Evolutionary conservation across 23 tunicate genomes (phyloP).

Genomic region (Clavelina lepadiformis): DNA sequence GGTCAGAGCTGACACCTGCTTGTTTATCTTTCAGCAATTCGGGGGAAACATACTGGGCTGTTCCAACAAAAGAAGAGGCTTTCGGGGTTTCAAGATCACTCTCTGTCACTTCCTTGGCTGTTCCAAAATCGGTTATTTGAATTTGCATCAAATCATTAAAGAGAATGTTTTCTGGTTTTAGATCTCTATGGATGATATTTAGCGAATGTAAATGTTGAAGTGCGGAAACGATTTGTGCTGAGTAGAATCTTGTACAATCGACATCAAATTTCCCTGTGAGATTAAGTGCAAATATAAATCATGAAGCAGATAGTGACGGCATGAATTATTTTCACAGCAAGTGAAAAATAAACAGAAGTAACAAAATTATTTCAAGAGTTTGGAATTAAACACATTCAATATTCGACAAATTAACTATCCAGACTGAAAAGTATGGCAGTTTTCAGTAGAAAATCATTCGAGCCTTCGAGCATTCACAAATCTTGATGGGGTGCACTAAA

Average conservation of each 20-base stretch:
- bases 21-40: slow-evolving; percentile 91
- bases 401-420: too few species aligned
- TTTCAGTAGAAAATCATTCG: too few species aligned
- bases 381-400: too few species aligned
- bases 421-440: too few species aligned
- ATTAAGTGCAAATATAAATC: not conserved
- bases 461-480: too few species aligned
- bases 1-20: slow-evolving; percentile 73
- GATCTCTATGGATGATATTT: slow-evolving; percentile 88
- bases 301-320: not conserved
- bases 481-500: too few species aligned
- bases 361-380: too few species aligned
- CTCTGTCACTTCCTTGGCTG: slow-evolving; percentile 66
- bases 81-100: slow-evolving; percentile 28
- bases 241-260: slow-evolving; percentile 68
- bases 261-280: slow-evolving; percentile 73
- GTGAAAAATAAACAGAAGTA: too few species aligned
- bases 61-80: slow-evolving; percentile 83
- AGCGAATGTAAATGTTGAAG: slow-evolving; percentile 74
- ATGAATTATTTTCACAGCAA: too few species aligned
- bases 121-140: slow-evolving; percentile 95
- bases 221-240: slow-evolving; percentile 81
- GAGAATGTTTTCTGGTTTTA: slow-evolving; percentile 89
- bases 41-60: slow-evolving; percentile 97
- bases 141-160: slow-evolving; percentile 76